Evolutionary conservation across 2,113 vertebrate genomes (phyloP), one percentile per base, ranked within the genome.

Genomic region (Planiliza haematocheilus): DNA sequence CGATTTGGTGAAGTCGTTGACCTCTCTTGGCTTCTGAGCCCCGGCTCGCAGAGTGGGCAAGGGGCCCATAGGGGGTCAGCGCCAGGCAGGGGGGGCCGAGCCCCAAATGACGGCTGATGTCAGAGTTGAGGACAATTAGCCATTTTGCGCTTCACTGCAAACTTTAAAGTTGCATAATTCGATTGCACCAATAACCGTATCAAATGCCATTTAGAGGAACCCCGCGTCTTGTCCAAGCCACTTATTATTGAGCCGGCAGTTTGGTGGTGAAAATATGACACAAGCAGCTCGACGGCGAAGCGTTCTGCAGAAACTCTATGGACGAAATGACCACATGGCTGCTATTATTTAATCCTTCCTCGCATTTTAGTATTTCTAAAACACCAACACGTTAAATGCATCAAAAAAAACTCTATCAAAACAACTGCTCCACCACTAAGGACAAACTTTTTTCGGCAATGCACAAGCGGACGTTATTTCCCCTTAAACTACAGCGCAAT

Each of bases 131-230:
- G 86, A 88, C 91, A 93, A 93, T 94, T 95, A 94, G 87, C 84
- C 88, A 92, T 93, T 94, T 94, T 90, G 89, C 91, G 92, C 92
- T 90, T 89, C 84, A 86, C 46, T 92, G 89, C 86, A 78, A 92
- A 90, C 86, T 87, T 91, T 82, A 62, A 88, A 90, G 84, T 93
- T 82, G 17, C 72, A 68, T 92, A 88, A 93, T 91, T 85, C 72
- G 83, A 91, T 89, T 86, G 80, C 56, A 41, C 71, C 73, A 63
- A 89, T 83, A 74, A 53, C 48, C 79, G 60, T 77, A 82, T 88
- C 89, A 83, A 77, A 84, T 88, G 88, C 73, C 79, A 51, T 87
- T 91, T 79, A 42, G 64, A 51, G 76, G 58, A 67, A 71, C 57
- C 59, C 34, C 38, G 74, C 63, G 30, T 69, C 68, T 51, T 71